These are phyloP conservation scores for Serrognathus titanus DNA, from an alignment of 2,888 invertebrate genomes.

Conservation along the genomic window DNA sequence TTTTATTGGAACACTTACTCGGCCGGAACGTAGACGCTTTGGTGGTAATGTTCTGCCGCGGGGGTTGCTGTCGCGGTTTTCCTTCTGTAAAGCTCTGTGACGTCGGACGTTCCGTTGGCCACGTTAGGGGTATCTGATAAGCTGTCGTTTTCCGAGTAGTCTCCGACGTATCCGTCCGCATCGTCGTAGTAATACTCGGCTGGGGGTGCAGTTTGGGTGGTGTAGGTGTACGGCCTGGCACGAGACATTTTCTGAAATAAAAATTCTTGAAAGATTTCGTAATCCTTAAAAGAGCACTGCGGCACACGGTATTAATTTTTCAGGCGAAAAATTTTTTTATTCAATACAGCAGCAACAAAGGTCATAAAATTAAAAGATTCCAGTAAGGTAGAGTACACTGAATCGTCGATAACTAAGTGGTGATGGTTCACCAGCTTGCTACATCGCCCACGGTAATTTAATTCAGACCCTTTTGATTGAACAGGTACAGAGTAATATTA, in stretches of 20 bases:
- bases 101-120: conserved; percentile 18
- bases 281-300: background rate
- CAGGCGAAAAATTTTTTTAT: background rate
- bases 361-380: background rate
- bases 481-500: too few relatives aligned
- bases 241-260: conserved; percentile 13
- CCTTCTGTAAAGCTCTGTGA: conserved; percentile 31
- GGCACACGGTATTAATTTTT: too few relatives aligned
- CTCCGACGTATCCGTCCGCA: conserved; percentile 30
- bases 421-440: background rate
- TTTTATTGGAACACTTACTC: conserved; percentile 19
- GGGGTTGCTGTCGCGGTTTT: conserved; percentile 15
- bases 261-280: background rate
- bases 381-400: background rate
- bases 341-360: background rate
- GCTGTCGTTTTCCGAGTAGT: conserved; percentile 33
- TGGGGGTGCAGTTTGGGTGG: conserved; percentile 2
- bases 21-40: conserved; percentile 19
- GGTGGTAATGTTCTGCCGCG: conserved; percentile 17
- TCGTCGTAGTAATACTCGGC: conserved; percentile 31
- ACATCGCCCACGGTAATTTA: background rate
- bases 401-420: background rate
- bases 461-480: background rate
- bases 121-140: conserved; percentile 22
- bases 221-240: conserved; percentile 13